Evolutionary conservation across 2,888 invertebrate species (phyloP).

Genomic region (Yponomeuta evonymella): DNA sequence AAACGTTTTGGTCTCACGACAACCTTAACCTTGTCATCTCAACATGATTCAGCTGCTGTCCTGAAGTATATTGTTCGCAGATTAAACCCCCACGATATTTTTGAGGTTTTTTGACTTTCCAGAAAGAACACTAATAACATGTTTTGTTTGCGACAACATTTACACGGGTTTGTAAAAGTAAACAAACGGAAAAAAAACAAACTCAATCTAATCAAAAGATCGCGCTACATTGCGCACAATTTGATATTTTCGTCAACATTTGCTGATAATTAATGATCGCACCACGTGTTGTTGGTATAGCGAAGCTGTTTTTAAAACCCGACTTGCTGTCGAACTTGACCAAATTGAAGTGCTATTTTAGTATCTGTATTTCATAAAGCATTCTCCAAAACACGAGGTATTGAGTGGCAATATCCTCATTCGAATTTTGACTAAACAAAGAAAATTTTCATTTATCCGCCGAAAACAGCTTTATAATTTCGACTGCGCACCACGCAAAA

Average conservation of each 20-base stretch:
- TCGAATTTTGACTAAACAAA: constrained; percentile 44
- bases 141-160: background rate
- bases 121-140: background rate
- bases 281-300: background rate
- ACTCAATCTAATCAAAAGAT: constrained; percentile 1
- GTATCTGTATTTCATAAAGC: background rate
- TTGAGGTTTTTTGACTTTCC: too few species aligned
- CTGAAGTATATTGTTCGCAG: too few species aligned
- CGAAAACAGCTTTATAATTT: constrained; percentile 14
- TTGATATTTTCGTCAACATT: background rate
- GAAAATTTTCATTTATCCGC: constrained; percentile 32
- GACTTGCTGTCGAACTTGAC: background rate
- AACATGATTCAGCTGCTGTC: too few species aligned
- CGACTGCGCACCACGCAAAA: background rate
- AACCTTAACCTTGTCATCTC: too few species aligned
- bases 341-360: constrained; percentile 10
- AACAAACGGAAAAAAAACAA: background rate
- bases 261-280: background rate
- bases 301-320: background rate
- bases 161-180: background rate
- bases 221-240: background rate
- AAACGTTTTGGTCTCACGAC: too few species aligned
- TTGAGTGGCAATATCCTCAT: constrained; percentile 28
- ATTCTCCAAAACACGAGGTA: constrained; percentile 5
- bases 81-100: too few species aligned